phyloP scores from a whole-genome alignment of 1,140 invertebrate species.

The Notospermus geniculatus region DNA sequence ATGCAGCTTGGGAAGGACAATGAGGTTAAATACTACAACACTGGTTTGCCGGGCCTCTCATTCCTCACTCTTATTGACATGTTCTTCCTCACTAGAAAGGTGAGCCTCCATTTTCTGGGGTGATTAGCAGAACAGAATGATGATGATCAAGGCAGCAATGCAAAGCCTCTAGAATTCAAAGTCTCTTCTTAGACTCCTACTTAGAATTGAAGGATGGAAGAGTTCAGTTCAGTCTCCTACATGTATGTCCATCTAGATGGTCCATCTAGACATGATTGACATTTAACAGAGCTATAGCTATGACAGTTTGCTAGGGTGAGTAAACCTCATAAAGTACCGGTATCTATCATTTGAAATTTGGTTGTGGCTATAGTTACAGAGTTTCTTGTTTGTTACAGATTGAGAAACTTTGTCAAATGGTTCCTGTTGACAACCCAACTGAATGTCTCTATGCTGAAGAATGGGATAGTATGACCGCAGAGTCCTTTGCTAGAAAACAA shows the following conservation, averaged over 20 bases:
- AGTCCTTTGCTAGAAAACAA: constrained; percentile 36
- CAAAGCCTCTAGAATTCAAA: no score
- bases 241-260: no score
- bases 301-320: constrained; percentile 6
- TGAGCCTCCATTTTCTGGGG: constrained; percentile 15
- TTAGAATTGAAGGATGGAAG: no score
- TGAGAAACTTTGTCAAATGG: constrained; percentile 38
- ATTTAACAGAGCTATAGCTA: no score
- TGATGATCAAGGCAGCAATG: no score
- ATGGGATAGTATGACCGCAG: constrained; percentile 49
- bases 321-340: no score
- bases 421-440: constrained; percentile 48
- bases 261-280: no score
- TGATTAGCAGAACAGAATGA: neutral
- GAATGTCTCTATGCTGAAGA: constrained; percentile 37
- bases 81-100: constrained; percentile 40
- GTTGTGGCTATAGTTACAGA: no score
- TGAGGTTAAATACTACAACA: constrained; percentile 39
- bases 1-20: constrained; percentile 40
- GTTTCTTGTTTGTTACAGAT: constrained; percentile 14
- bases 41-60: constrained; percentile 50
- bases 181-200: no score
- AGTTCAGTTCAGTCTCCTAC: no score
- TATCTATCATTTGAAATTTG: no score
- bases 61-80: constrained; percentile 49